Conservation (phyloP, 2,113 vertebrate species). For the Lipophrys pholis region DNA sequence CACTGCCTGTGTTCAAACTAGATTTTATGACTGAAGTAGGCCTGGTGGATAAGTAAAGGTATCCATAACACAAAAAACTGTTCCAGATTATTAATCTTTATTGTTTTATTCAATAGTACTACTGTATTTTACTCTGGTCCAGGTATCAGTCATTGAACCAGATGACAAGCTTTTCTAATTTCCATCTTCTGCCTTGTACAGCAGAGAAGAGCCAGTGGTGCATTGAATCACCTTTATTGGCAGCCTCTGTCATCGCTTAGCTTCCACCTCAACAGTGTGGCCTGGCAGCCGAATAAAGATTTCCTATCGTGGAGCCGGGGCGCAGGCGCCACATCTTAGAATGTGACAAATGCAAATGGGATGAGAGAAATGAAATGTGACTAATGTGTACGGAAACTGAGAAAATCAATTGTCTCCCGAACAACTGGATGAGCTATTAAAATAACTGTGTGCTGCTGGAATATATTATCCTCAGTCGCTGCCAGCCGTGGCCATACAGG, state of each 20-base stretch:
- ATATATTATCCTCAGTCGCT: slow-evolving; percentile 68
- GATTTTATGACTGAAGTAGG: background rate
- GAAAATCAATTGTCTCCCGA: slow-evolving; percentile 78
- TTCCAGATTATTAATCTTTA: background rate
- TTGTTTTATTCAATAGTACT: background rate
- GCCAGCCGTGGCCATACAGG: slow-evolving; percentile 58
- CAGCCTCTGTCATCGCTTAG: slow-evolving; percentile 42
- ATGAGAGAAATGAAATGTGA: slow-evolving; percentile 74
- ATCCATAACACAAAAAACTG: background rate
- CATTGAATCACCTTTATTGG: slow-evolving; percentile 48
- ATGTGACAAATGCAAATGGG: slow-evolving; percentile 71
- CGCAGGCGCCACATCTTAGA: slow-evolving; percentile 38
- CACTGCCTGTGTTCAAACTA: background rate
- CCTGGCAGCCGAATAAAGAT: slow-evolving; percentile 62
- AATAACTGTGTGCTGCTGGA: slow-evolving; percentile 68
- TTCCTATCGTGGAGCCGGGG: too few species aligned
- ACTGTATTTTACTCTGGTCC: slow-evolving; percentile 1
- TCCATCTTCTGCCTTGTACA: background rate
- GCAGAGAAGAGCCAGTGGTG: slow-evolving; percentile 21
- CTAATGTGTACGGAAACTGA: slow-evolving; percentile 71
- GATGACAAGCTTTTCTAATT: slow-evolving; percentile 27
- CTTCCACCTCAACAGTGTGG: slow-evolving; percentile 42
- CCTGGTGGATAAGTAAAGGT: background rate
- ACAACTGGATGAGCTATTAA: slow-evolving; percentile 76
- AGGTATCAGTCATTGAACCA: background rate